phyloP scores from a whole-genome alignment of 2,888 invertebrate species.

The Tupiocoris notatus region DNA sequence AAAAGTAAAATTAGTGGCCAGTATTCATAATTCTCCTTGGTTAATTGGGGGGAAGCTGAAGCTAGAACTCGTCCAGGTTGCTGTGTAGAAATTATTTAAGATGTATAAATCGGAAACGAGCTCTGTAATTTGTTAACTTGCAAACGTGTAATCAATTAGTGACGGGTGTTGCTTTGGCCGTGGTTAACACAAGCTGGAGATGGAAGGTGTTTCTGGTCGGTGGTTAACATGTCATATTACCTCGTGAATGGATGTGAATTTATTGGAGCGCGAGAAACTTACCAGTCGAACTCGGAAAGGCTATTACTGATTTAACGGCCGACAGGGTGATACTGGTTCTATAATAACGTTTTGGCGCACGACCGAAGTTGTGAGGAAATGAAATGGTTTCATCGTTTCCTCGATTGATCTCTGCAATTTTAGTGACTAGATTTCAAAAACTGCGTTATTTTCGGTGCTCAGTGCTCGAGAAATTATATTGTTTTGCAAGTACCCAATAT shows the following conservation, averaged over 20 bases:
- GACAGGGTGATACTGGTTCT: no score
- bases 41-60: slow-evolving; percentile 7
- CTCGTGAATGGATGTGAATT: neutral
- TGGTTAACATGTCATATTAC: neutral
- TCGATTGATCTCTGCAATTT: slow-evolving; percentile 1
- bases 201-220: neutral
- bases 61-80: neutral
- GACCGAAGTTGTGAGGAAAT: no score
- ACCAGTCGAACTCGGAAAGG: no score
- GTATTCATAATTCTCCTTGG: neutral
- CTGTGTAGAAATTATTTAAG: slow-evolving; percentile 37
- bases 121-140: slow-evolving; percentile 36
- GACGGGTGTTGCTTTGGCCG: neutral
- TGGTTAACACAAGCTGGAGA: neutral
- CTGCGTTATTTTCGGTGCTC: no score
- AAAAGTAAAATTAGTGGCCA: neutral
- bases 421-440: slow-evolving; percentile 6
- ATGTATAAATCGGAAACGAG: slow-evolving; percentile 40
- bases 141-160: slow-evolving; percentile 40
- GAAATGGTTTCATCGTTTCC: no score
- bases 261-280: no score
- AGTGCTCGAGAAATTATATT: no score
- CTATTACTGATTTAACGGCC: no score
- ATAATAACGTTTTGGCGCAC: no score
- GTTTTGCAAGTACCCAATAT: no score